Percentiles rank a stretch among this genome's conserved stretches.
Evolutionary conservation across 2,113 vertebrate genomes (phyloP).

Genomic region (Peromyscus californicus): DNA sequence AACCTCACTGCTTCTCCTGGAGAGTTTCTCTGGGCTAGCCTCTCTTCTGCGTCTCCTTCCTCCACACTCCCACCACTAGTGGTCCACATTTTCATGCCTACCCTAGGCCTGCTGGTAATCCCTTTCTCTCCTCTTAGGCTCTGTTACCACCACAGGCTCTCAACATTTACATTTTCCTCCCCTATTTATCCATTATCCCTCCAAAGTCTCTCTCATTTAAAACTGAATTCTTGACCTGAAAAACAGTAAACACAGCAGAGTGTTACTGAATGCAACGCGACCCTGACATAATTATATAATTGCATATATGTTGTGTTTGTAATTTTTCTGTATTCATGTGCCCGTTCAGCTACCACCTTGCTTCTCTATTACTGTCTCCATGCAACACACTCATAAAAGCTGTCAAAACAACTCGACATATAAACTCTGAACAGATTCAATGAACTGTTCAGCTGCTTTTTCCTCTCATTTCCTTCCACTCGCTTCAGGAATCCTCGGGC

Average conservation of each 20-base stretch:
- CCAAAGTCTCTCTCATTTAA: conserved; percentile 63
- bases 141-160: conserved; percentile 23
- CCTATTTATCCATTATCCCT: conserved; percentile 49
- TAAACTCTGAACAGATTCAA: conserved; percentile 74
- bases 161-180: conserved; percentile 30
- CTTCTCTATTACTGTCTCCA: conserved; percentile 68
- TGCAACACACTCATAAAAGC: conserved; percentile 68
- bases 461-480: conserved; percentile 80
- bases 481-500: conserved; percentile 73
- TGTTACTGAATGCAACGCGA: conserved; percentile 19
- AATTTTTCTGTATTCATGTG: conserved; percentile 61
- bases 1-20: not conserved
- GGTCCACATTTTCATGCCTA: not conserved
- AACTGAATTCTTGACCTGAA: conserved; percentile 58
- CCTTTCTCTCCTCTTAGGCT: conserved; percentile 24
- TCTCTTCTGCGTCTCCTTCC: not conserved
- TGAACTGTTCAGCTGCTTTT: conserved; percentile 77
- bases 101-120: not conserved
- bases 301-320: not conserved
- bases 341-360: conserved; percentile 65
- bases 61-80: not conserved
- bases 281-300: conserved; percentile 63
- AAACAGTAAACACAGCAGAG: conserved; percentile 56
- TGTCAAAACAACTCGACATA: conserved; percentile 75
- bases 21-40: not conserved